These are phyloP conservation scores for Brachyhypopomus occidentalis DNA, from an alignment of 2,113 vertebrate species.

Conservation along the genomic window DNA sequence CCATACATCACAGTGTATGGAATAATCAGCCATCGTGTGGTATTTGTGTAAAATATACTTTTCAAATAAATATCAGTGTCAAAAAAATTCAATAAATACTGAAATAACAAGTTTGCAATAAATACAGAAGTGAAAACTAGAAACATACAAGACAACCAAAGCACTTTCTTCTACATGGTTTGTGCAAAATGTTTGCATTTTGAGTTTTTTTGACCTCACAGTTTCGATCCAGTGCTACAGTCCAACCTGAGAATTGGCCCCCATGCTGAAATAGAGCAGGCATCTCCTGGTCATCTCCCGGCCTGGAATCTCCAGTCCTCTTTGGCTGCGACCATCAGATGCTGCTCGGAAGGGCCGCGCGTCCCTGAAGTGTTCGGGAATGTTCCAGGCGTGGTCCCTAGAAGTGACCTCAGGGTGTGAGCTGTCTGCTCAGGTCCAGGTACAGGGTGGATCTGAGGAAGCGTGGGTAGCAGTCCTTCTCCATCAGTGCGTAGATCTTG, in stretches of 20 bases:
- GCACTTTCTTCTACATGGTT: constrained; percentile 41
- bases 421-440: constrained; percentile 66
- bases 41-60: constrained; percentile 29
- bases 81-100: constrained; percentile 69
- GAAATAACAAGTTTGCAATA: constrained; percentile 54
- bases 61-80: constrained; percentile 43
- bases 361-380: background rate
- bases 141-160: constrained; percentile 1
- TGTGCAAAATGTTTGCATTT: constrained; percentile 32
- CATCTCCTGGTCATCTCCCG: background rate
- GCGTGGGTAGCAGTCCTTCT: constrained; percentile 92
- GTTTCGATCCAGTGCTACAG: constrained; percentile 33
- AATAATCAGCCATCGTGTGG: constrained; percentile 32
- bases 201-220: background rate
- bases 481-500: constrained; percentile 89
- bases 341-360: background rate
- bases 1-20: constrained; percentile 9
- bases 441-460: constrained; percentile 82
- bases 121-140: constrained; percentile 58
- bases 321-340: background rate
- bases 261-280: background rate
- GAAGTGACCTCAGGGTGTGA: constrained; percentile 40
- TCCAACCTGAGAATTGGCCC: background rate
- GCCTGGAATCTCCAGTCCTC: background rate
- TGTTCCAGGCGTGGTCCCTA: background rate